Percentiles rank a stretch among this genome's conserved stretches.
These are phyloP conservation scores for Bombus balteatus DNA, from an alignment of 1,140 invertebrate genomes.

Conservation along the genomic window DNA sequence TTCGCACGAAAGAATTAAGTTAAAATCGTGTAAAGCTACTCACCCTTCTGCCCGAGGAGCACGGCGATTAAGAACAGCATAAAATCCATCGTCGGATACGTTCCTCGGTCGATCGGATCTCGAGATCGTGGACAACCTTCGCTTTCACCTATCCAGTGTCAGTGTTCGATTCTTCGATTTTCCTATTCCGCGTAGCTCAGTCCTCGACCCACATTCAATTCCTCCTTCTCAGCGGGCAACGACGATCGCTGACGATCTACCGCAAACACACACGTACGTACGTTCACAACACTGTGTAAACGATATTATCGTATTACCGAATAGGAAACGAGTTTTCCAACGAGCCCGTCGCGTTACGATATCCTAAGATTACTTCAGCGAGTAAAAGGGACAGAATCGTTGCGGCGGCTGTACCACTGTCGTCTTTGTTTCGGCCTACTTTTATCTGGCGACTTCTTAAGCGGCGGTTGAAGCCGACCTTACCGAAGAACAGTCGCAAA, in stretches of 20 bases:
- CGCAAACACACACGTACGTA: background rate
- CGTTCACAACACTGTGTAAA: constrained; percentile 15
- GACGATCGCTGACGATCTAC: background rate
- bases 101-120: background rate
- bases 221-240: background rate
- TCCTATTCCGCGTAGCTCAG: background rate
- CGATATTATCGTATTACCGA: background rate
- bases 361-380: too few relatives aligned
- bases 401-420: too few relatives aligned
- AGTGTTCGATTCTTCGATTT: background rate
- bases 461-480: background rate
- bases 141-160: constrained; percentile 15
- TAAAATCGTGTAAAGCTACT: constrained; percentile 44
- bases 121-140: background rate
- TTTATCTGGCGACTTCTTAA: background rate
- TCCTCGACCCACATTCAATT: too few relatives aligned
- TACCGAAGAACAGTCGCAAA: background rate
- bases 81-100: constrained; percentile 74
- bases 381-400: background rate
- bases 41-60: constrained; percentile 74
- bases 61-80: constrained; percentile 70
- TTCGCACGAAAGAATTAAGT: fast-evolving
- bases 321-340: too few relatives aligned
- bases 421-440: background rate
- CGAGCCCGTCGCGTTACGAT: background rate